Evolutionary conservation across 1,140 invertebrate genomes (phyloP).

Genomic region (Saxidomus purpurata): DNA sequence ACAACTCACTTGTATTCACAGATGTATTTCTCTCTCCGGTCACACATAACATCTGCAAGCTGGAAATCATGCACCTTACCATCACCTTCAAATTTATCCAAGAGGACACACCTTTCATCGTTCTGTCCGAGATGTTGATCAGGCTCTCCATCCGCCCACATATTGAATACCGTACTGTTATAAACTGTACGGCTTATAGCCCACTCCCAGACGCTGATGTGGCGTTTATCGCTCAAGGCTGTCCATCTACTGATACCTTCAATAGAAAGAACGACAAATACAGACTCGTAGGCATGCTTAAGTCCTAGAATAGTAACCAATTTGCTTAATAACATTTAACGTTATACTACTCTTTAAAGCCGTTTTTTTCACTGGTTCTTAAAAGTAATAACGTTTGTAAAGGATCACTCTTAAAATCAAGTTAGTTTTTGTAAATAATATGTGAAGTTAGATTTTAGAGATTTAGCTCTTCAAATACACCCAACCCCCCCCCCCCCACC

Average conservation of each 20-base stretch:
- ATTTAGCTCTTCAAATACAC: too few relatives aligned
- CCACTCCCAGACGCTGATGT: background rate
- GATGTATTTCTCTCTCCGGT: conserved; percentile 6
- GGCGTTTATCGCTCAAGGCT: background rate
- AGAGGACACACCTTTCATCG: background rate
- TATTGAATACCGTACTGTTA: background rate
- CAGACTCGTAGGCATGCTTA: too few relatives aligned
- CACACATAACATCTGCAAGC: conserved; percentile 11
- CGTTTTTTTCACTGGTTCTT: too few relatives aligned
- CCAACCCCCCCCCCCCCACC: too few relatives aligned
- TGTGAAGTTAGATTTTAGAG: too few relatives aligned
- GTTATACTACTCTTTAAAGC: too few relatives aligned
- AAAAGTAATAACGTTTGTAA: too few relatives aligned
- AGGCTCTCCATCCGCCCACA: conserved; percentile 4
- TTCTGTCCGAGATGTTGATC: background rate
- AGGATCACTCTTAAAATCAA: too few relatives aligned
- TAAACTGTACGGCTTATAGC: background rate
- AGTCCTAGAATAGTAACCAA: too few relatives aligned
- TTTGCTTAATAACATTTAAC: too few relatives aligned
- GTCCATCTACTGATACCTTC: background rate
- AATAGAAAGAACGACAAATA: too few relatives aligned
- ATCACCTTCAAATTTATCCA: conserved; percentile 14
- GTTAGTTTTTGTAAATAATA: too few relatives aligned
- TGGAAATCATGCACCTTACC: background rate
- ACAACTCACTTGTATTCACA: conserved; percentile 19